Conservation (phyloP, 2,888 invertebrate species). For the Charanyca ferruginea region DNA sequence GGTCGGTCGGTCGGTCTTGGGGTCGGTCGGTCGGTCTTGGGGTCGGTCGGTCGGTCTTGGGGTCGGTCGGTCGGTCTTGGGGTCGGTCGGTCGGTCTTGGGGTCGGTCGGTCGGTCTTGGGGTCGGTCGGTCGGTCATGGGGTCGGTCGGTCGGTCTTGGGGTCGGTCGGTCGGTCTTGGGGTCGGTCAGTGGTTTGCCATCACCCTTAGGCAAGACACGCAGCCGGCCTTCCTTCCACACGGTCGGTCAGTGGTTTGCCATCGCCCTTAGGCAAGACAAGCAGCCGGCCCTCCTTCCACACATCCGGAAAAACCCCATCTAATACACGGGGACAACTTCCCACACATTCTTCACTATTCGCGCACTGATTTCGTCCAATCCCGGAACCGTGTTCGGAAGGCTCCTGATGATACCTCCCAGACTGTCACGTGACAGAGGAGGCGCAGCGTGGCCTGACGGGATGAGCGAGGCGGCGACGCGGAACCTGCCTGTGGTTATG, state of each 20-base stretch:
- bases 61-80: too few species aligned
- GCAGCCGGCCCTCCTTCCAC: not conserved
- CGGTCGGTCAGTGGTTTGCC: too few species aligned
- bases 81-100: too few species aligned
- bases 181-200: conserved; percentile 50
- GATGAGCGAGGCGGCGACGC: conserved; percentile 44
- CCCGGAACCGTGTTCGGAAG: not conserved
- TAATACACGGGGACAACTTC: too few species aligned
- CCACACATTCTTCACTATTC: not conserved
- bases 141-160: conserved; percentile 70
- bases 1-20: too few species aligned
- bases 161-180: conserved; percentile 63
- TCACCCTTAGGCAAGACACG: conserved; percentile 59
- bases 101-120: too few species aligned
- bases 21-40: too few species aligned
- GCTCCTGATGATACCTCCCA: conserved; percentile 10
- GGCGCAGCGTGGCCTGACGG: conserved; percentile 46
- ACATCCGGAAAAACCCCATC: not conserved
- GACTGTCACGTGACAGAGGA: conserved; percentile 11
- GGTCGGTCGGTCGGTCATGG: too few species aligned
- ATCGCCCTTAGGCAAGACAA: too few species aligned
- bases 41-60: too few species aligned
- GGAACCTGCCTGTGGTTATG: conserved; percentile 25
- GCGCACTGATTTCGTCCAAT: not conserved
- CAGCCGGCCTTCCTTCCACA: conserved; percentile 15